phyloP scores from a whole-genome alignment of 1,140 invertebrate species.

The Scaptomyza hsui region DNA sequence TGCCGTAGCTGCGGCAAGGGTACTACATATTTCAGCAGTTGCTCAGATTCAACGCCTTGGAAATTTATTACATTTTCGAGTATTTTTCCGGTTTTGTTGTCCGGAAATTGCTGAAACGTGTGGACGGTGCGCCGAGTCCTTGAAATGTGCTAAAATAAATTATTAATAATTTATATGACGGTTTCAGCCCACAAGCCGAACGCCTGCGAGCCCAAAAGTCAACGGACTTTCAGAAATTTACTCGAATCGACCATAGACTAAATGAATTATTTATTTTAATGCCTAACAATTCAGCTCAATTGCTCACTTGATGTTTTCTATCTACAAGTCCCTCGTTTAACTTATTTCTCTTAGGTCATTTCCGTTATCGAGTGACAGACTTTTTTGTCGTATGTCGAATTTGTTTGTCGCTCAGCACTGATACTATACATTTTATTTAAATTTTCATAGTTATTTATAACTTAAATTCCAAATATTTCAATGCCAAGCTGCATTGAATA shows the following conservation, averaged over 20 bases:
- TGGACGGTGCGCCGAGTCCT: slow-evolving; percentile 68
- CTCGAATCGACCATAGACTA: slow-evolving; percentile 53
- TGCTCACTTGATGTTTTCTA: slow-evolving; percentile 26
- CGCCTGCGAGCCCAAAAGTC: slow-evolving; percentile 9
- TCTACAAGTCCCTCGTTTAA: slow-evolving; percentile 28
- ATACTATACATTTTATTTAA: slow-evolving; percentile 17
- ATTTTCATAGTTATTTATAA: slow-evolving; percentile 1
- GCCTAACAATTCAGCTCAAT: slow-evolving; percentile 60
- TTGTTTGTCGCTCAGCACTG: slow-evolving; percentile 54
- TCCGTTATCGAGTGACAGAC: slow-evolving; percentile 50
- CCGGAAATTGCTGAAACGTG: slow-evolving; percentile 79
- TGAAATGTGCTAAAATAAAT: slow-evolving; percentile 78
- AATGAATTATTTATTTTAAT: slow-evolving; percentile 80
- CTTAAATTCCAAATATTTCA: slow-evolving; percentile 24
- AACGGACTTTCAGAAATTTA: slow-evolving; percentile 46
- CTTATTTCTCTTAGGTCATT: slow-evolving; percentile 47
- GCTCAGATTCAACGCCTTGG: slow-evolving; percentile 47
- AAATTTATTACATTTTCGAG: slow-evolving; percentile 79
- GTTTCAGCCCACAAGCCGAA: slow-evolving; percentile 4
- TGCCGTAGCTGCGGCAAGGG: not conserved
- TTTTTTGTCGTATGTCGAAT: slow-evolving; percentile 65
- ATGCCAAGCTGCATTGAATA: slow-evolving; percentile 1
- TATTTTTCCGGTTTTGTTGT: slow-evolving; percentile 77
- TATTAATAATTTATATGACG: slow-evolving; percentile 76
- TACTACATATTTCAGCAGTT: slow-evolving; percentile 16